These are phyloP conservation scores for Prionace glauca DNA, from an alignment of 2,797 vertebrate species.

Conservation along the genomic window DNA sequence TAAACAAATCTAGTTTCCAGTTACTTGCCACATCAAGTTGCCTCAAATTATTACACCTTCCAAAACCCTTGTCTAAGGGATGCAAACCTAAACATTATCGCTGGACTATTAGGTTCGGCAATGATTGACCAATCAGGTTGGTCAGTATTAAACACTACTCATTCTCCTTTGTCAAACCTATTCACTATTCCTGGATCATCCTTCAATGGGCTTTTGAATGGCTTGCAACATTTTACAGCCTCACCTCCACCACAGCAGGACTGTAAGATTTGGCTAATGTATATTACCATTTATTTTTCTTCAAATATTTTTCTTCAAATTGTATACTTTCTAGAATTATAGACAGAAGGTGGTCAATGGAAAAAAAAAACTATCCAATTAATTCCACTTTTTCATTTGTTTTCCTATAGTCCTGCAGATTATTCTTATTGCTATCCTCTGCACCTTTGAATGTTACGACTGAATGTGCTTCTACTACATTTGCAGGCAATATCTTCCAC, in stretches of 20 bases:
- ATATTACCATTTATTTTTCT: not conserved
- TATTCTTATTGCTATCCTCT: not conserved
- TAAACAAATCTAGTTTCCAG: no score
- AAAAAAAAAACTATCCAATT: not conserved
- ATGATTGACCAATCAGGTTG: no score
- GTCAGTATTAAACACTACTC: no score
- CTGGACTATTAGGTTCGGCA: no score
- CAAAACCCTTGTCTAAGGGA: not conserved
- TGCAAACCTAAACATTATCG: no score
- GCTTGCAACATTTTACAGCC: no score
- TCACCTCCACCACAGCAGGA: no score
- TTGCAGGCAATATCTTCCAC: not conserved
- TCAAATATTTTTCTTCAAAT: not conserved
- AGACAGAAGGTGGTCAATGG: not conserved
- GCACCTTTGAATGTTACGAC: not conserved
- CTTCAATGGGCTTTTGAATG: no score
- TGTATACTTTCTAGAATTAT: not conserved
- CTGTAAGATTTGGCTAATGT: not conserved
- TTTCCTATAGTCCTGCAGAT: not conserved
- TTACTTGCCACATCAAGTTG: no score
- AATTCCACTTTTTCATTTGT: not conserved
- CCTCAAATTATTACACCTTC: not conserved
- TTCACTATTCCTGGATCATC: no score
- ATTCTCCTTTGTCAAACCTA: no score
- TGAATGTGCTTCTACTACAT: not conserved